These are phyloP conservation scores for Larimichthys crocea DNA, from an alignment of 2,113 vertebrate species.

Conservation along the genomic window DNA sequence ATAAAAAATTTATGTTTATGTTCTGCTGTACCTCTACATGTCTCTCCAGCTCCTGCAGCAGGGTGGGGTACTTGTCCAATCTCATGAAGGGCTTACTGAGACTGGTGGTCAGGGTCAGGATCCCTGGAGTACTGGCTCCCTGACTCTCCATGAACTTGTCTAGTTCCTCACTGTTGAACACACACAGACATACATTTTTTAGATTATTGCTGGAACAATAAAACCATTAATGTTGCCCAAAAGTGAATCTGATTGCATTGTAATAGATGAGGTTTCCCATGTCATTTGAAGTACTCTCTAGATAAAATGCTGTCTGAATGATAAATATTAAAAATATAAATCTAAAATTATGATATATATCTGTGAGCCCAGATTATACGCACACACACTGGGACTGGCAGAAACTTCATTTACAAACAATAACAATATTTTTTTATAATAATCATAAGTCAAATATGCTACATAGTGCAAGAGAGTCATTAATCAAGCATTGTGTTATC, in stretches of 20 bases:
- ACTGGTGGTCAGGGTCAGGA: conserved; percentile 94
- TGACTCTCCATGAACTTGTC: conserved; percentile 97
- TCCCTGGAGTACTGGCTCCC: conserved; percentile 89
- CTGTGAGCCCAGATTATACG: background rate
- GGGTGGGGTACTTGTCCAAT: conserved; percentile 94
- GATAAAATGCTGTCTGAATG: no score
- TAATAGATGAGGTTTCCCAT: no score
- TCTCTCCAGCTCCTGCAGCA: conserved; percentile 95
- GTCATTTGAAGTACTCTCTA: no score
- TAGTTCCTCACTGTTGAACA: conserved; percentile 89
- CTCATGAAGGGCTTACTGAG: conserved; percentile 98
- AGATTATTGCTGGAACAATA: background rate
- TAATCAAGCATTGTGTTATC: background rate
- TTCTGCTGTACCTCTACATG: conserved; percentile 91
- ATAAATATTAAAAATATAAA: no score
- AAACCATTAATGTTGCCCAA: background rate
- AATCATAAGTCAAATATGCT: background rate
- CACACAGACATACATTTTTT: background rate
- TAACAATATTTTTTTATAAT: background rate
- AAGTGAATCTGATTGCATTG: no score
- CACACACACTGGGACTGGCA: background rate
- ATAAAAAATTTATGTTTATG: background rate
- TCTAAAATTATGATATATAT: background rate
- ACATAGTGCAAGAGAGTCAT: background rate
- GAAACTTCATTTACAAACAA: background rate